Conservation (phyloP, 2,797 vertebrate genomes). For the Mus spretus region DNA sequence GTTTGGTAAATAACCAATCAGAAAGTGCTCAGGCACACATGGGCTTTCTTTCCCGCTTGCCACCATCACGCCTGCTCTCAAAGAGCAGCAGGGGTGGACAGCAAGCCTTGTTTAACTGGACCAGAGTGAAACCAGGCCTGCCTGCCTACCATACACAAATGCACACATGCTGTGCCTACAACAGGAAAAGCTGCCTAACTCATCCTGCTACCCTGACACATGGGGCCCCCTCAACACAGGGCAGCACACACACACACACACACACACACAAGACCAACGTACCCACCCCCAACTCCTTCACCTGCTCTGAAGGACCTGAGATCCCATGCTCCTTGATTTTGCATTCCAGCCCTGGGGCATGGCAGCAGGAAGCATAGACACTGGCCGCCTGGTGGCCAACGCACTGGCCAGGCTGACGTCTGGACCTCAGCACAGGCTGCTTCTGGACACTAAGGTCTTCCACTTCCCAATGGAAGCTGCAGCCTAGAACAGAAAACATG, state of each 20-base stretch:
- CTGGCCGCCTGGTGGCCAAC: constrained; percentile 71
- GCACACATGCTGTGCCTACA: not conserved
- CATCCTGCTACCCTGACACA: not conserved
- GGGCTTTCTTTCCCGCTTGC: not conserved
- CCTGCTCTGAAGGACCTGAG: constrained; percentile 86
- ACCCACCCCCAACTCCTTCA: constrained; percentile 66
- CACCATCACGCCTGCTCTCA: rapidly evolving
- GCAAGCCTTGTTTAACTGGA: not conserved
- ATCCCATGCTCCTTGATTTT: constrained; percentile 87
- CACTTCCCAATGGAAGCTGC: constrained; percentile 87
- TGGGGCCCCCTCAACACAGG: not conserved
- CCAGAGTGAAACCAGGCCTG: not conserved
- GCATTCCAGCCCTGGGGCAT: constrained; percentile 90
- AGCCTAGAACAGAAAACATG: constrained; percentile 87
- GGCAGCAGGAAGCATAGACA: constrained; percentile 91
- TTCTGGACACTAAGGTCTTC: constrained; percentile 44
- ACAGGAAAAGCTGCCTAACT: not conserved
- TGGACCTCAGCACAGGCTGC: constrained; percentile 75
- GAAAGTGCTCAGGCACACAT: rapidly evolving
- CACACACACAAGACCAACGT: not conserved
- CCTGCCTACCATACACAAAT: not conserved
- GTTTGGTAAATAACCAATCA: no score
- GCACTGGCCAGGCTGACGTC: constrained; percentile 82
- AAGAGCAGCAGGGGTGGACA: not conserved
- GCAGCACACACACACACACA: not conserved